Percentiles rank a stretch among this genome's conserved stretches.
Evolutionary conservation across 2,797 vertebrate genomes (phyloP).

Genomic region (Acipenser oxyrinchus): DNA sequence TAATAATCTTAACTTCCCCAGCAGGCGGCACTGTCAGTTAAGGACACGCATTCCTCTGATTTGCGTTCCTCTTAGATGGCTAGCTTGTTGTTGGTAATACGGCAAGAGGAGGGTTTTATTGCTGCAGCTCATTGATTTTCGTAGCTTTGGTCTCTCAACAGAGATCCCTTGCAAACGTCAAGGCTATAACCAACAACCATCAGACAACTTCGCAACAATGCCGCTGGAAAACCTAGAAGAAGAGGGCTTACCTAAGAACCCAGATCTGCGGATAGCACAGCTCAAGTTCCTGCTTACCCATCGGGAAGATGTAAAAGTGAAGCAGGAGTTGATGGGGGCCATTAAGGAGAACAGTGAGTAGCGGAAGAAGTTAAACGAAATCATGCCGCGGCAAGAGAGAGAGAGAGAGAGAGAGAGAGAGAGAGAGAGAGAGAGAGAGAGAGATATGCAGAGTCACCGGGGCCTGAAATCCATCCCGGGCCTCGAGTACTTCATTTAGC

Average conservation of each 20-base stretch:
- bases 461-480: conserved; percentile 24
- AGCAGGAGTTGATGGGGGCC: conserved; percentile 86
- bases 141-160: too few relatives aligned
- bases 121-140: too few relatives aligned
- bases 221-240: conserved; percentile 92
- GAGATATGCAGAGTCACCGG: conserved; percentile 24
- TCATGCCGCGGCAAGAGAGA: not conserved
- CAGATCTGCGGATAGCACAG: conserved; percentile 89
- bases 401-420: not conserved
- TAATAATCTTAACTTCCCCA: too few relatives aligned
- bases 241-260: conserved; percentile 94
- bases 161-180: too few relatives aligned
- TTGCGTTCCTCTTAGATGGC: too few relatives aligned
- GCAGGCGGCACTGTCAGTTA: too few relatives aligned
- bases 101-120: too few relatives aligned
- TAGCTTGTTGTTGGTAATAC: too few relatives aligned
- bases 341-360: conserved; percentile 83
- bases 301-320: conserved; percentile 69
- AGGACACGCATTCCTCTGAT: too few relatives aligned
- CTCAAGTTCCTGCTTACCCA: conserved; percentile 87
- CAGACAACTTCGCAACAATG: conserved; percentile 47
- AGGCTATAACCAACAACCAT: too few relatives aligned
- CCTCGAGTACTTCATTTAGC: not conserved
- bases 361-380: not conserved
- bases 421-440: not conserved